These are phyloP conservation scores for Mesocricetus auratus DNA, from an alignment of 2,113 vertebrate species.

Conservation along the genomic window DNA sequence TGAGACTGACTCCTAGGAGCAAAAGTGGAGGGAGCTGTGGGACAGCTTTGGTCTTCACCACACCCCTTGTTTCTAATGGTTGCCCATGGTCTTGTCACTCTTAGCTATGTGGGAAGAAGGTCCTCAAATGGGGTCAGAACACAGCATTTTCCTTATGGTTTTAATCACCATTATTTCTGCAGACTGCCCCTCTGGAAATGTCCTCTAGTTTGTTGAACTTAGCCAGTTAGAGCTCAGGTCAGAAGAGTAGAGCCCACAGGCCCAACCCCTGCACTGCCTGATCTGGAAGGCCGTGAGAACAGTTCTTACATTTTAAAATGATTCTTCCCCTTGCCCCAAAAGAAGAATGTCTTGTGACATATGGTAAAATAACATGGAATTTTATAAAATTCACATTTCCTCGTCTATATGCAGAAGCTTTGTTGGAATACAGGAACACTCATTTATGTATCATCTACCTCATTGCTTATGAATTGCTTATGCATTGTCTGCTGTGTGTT, in stretches of 20 bases:
- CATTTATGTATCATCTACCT: not conserved
- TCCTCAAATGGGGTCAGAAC: not conserved
- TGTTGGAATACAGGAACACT: not conserved
- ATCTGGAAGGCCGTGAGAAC: not conserved
- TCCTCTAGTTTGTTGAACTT: not conserved
- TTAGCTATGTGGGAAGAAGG: not conserved
- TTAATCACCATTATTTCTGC: not conserved
- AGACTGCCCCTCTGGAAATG: not conserved
- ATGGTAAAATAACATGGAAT: not conserved
- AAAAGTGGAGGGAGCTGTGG: not conserved
- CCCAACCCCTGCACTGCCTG: no score
- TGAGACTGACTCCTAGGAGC: not conserved
- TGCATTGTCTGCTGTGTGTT: fast-evolving
- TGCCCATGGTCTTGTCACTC: not conserved
- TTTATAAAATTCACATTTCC: not conserved
- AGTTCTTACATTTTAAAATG: slow-evolving; percentile 1
- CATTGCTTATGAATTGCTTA: not conserved
- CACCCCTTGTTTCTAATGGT: not conserved
- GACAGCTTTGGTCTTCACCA: not conserved
- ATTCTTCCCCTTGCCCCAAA: not conserved
- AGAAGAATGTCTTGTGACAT: not conserved
- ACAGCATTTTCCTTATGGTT: not conserved
- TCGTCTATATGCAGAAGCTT: not conserved
- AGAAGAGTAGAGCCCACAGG: fast-evolving
- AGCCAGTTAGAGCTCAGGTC: not conserved